phyloP scores from a whole-genome alignment of 2,888 invertebrate genomes.

The Pasiphila rectangulata region DNA sequence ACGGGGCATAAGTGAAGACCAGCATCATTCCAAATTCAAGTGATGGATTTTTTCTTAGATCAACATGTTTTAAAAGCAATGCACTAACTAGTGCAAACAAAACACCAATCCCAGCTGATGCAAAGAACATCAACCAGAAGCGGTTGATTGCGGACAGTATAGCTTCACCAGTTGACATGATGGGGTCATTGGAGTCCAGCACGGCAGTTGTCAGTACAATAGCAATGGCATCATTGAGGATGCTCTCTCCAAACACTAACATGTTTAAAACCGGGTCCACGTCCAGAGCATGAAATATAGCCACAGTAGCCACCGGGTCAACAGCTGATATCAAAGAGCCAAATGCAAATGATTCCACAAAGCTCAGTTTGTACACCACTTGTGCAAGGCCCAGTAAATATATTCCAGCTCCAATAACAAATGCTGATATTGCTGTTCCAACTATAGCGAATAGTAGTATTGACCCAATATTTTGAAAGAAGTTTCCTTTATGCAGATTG shows the following conservation, averaged over 20 bases:
- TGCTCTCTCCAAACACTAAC: constrained; percentile 98
- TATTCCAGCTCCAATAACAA: constrained; percentile 97
- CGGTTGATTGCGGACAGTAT: constrained; percentile 92
- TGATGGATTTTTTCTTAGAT: constrained; percentile 97
- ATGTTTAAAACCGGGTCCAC: constrained; percentile 99
- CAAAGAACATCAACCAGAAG: constrained; percentile 98
- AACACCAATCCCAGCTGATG: constrained; percentile 97
- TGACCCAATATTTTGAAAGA: constrained; percentile 98
- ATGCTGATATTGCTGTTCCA: constrained; percentile 97
- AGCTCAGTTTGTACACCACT: constrained; percentile 94
- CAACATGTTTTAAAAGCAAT: constrained; percentile 95
- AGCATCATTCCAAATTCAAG: constrained; percentile 99
- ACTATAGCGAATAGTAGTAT: constrained; percentile 98
- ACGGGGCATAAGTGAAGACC: constrained; percentile 98
- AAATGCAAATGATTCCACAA: constrained; percentile 99
- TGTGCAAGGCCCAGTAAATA: constrained; percentile 95
- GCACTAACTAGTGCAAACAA: constrained; percentile 96
- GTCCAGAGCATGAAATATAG: constrained; percentile 98
- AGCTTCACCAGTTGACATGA: constrained; percentile 88
- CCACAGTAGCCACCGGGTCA: constrained; percentile 99
- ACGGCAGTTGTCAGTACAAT: constrained; percentile 97
- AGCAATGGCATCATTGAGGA: constrained; percentile 98
- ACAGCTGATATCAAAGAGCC: constrained; percentile 99
- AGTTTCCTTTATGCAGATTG: constrained; percentile 98
- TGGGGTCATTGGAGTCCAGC: constrained; percentile 82